These are phyloP conservation scores for Callospermophilus lateralis DNA, from an alignment of 2,113 vertebrate species.

Conservation along the genomic window DNA sequence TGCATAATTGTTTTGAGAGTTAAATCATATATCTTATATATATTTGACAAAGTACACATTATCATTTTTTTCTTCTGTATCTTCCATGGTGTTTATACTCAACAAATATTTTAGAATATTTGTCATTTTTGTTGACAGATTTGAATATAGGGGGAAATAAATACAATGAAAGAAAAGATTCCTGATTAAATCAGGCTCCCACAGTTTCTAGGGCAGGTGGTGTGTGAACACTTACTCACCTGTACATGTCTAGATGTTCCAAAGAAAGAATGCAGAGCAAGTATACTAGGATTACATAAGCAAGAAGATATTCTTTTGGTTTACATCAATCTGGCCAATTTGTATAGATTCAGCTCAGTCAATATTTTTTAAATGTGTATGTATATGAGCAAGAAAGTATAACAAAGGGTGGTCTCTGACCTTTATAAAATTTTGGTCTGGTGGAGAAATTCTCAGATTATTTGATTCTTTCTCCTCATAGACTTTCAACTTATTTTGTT, in stretches of 20 bases:
- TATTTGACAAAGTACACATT: background rate
- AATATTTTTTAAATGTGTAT: background rate
- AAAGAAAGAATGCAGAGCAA: background rate
- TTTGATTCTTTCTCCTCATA: background rate
- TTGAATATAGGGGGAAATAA: background rate
- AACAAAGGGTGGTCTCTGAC: background rate
- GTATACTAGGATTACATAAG: background rate
- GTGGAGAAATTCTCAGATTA: background rate
- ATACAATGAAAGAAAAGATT: background rate
- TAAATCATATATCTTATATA: background rate
- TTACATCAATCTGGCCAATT: background rate
- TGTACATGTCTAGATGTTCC: background rate
- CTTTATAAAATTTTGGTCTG: background rate
- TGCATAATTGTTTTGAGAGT: background rate
- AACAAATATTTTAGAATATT: slow-evolving; percentile 39
- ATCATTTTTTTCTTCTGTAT: background rate
- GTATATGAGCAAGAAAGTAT: background rate
- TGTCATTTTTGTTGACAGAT: background rate
- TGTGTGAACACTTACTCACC: background rate
- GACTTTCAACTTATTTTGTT: background rate
- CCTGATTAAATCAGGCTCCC: background rate
- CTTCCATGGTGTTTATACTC: background rate
- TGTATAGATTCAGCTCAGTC: background rate
- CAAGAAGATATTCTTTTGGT: background rate
- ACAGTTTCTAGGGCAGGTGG: background rate